Base-by-base conservation (phyloP, 2,113 vertebrate species). In the Asarcornis scutulata region DNA sequence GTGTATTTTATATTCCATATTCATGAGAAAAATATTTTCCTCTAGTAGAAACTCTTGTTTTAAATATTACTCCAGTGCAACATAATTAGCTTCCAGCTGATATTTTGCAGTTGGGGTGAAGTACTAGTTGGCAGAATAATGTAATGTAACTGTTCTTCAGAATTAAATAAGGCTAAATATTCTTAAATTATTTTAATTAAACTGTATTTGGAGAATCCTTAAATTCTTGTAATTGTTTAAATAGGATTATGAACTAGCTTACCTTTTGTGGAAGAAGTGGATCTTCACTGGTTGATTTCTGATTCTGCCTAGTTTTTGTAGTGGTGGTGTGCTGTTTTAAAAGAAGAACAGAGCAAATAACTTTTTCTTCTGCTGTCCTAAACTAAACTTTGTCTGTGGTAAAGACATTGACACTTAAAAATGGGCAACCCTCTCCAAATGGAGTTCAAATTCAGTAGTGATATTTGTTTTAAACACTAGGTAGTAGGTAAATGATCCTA, bases 181-280 rank as follows among this genome's bases (percentile, higher is more conserved):
- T 86, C 56, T 44, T 79, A 83, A 91, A 48, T 62, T 34, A 74
- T 81, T 93, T 92, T 62, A 85, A 95, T 92, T 83, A 76, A 88
- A 52, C 23, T 83, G 38, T 83, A 56, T 63, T 88, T 93, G 83
- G n/a, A 71, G 82, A 55, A 32, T 75, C 7, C 34, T 91, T 79
- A 78, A 86, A 63, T 85, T 89, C 21, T 88, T 95, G 23, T 74
- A 89, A 58, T 72, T 62, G n/a, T 87, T 85, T 67, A 74, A 86
- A 82, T 63, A 67, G 32, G n/a, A 17, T 94, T 88, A 79, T 60
- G 40, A 69, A 48, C 48, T 82, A 63, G 25, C 14, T 76, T 91
- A 40, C 31, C 18, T 87, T 56, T 83, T 0, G 1, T 73, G 36
- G 55, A 22, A 66, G 69, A 82, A 59, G 63, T 67, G 73, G 29